Evolutionary conservation across 2,113 vertebrate species (phyloP).

Genomic region (Grammatotria lemairii): DNA sequence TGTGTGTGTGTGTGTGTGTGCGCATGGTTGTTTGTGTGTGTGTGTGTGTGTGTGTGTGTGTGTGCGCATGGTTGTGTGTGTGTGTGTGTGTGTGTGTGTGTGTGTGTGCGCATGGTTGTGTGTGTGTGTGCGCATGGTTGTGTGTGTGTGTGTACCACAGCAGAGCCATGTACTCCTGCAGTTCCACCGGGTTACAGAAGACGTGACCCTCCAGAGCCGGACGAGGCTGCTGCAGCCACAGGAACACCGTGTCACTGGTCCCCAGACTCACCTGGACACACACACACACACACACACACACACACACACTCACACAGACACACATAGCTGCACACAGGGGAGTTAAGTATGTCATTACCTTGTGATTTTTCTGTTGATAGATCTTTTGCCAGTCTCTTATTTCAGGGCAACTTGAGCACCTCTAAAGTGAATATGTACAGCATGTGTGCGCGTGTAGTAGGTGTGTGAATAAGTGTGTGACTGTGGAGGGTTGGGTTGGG

Average conservation of each 20-base stretch:
- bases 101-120: not conserved
- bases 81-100: not conserved
- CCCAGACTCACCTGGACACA: slow-evolving; percentile 71
- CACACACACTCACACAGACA: not conserved
- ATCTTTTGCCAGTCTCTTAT: slow-evolving; percentile 32
- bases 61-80: not conserved
- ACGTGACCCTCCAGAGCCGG: slow-evolving; percentile 87
- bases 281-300: not conserved
- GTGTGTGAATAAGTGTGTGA: not conserved
- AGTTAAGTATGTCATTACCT: slow-evolving; percentile 43
- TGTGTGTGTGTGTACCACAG: slow-evolving; percentile 74
- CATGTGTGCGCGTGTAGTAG: not conserved
- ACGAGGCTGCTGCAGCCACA: slow-evolving; percentile 83
- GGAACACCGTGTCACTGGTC: slow-evolving; percentile 91
- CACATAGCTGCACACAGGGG: not conserved
- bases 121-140: not conserved
- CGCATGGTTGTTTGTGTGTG: not conserved
- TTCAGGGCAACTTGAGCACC: slow-evolving; percentile 30
- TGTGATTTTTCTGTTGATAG: slow-evolving; percentile 36
- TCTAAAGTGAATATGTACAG: not conserved
- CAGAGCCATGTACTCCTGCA: slow-evolving; percentile 83
- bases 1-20: not conserved
- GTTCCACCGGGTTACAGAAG: slow-evolving; percentile 81
- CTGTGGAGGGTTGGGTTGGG: not conserved
- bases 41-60: too few relatives aligned